Evolutionary conservation across 2,797 vertebrate species (phyloP).

Genomic region (Danio tinwini): DNA sequence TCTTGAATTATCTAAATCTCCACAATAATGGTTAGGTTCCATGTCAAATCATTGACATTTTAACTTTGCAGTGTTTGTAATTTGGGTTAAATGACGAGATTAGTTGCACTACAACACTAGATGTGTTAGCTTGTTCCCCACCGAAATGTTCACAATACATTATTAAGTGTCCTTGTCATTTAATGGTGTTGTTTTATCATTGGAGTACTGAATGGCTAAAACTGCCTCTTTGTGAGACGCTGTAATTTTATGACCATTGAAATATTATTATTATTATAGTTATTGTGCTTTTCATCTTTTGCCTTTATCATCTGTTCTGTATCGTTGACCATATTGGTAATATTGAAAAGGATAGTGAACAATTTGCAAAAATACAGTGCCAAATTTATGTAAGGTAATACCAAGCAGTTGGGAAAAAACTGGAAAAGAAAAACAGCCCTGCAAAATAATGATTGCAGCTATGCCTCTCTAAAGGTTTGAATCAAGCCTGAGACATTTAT

Average conservation of each 20-base stretch:
- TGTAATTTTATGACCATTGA: constrained; percentile 38
- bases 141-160: constrained; percentile 21
- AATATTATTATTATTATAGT: constrained; percentile 38
- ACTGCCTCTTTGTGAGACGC: constrained; percentile 40
- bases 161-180: constrained; percentile 58
- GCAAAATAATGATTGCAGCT: constrained; percentile 13
- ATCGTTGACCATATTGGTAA: constrained; percentile 52
- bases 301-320: constrained; percentile 52
- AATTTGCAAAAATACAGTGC: constrained; percentile 33
- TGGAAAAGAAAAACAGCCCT: neutral
- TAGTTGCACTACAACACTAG: constrained; percentile 39
- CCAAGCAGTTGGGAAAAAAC: constrained; percentile 7
- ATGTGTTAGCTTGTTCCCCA: constrained; percentile 30
- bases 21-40: constrained; percentile 16
- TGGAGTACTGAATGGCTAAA: constrained; percentile 36
- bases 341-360: constrained; percentile 47
- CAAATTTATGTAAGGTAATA: constrained; percentile 40
- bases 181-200: constrained; percentile 27
- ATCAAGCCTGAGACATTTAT: constrained; percentile 58
- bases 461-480: constrained; percentile 54
- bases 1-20: constrained; percentile 26
- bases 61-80: constrained; percentile 24
- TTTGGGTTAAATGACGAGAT: constrained; percentile 17
- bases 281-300: constrained; percentile 46
- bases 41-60: constrained; percentile 12